A percentile compares a stretch with the other conserved stretches of the same genome.
Conservation (phyloP, 2,888 invertebrate species). For the Athalia cordata region DNA sequence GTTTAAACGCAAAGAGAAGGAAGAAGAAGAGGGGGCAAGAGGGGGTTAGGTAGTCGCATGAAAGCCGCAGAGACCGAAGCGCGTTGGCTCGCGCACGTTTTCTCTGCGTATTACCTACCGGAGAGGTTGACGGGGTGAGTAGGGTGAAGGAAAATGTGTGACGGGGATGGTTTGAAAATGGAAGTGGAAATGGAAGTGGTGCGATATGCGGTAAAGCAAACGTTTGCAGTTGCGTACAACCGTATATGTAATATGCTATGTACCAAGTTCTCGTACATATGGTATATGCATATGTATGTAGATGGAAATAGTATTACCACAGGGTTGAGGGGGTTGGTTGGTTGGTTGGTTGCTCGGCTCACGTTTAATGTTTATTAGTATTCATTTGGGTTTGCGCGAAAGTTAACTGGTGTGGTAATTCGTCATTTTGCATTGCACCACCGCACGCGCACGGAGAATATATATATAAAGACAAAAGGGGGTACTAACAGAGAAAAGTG, state of each 20-base stretch:
- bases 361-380: constrained; percentile 54
- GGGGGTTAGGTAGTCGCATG: background rate
- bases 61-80: background rate
- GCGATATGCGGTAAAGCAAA: constrained; percentile 46
- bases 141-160: no score
- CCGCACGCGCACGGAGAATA: background rate
- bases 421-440: constrained; percentile 26
- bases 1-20: constrained; percentile 1
- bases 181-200: background rate
- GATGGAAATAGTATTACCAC: no score
- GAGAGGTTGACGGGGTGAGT: background rate
- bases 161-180: constrained; percentile 44
- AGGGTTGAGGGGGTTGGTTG: no score
- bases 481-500: background rate
- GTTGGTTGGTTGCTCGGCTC: constrained; percentile 40
- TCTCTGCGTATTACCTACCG: background rate
- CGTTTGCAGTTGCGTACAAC: constrained; percentile 48
- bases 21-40: background rate
- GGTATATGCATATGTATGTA: no score
- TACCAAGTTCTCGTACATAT: no score
- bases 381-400: constrained; percentile 50
- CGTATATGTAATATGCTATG: no score
- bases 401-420: constrained; percentile 41
- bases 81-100: background rate
- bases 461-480: background rate